Conservation (phyloP, 1,140 invertebrate genomes). For the Pissodes strobi region DNA sequence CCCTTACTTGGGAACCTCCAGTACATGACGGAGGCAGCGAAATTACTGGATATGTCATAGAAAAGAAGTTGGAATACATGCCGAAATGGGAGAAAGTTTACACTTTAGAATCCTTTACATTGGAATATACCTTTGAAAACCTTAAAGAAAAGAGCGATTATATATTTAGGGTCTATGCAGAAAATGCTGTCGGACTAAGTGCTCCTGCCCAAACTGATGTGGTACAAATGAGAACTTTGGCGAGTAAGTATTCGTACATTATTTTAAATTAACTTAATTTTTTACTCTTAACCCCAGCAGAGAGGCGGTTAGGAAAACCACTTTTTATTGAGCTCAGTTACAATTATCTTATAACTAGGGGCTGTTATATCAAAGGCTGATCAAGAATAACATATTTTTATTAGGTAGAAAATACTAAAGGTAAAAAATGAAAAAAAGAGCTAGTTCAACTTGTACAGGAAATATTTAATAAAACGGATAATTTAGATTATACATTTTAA, state of each 20-base stretch:
- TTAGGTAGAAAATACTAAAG: too few species aligned
- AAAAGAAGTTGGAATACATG: constrained; percentile 76
- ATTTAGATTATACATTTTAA: too few species aligned
- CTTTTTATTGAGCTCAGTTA: too few species aligned
- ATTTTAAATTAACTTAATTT: not conserved
- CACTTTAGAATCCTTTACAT: constrained; percentile 77
- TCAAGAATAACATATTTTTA: too few species aligned
- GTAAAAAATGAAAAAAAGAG: too few species aligned
- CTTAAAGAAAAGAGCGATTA: constrained; percentile 88
- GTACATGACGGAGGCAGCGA: constrained; percentile 82
- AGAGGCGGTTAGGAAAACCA: too few species aligned
- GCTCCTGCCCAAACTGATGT: constrained; percentile 76
- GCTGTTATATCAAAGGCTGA: too few species aligned
- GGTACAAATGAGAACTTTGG: constrained; percentile 89
- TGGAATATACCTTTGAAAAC: constrained; percentile 81
- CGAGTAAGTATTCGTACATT: constrained; percentile 76
- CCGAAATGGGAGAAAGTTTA: constrained; percentile 89
- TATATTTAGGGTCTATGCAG: constrained; percentile 88
- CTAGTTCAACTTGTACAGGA: too few species aligned
- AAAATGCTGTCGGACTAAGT: constrained; percentile 87
- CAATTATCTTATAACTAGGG: too few species aligned
- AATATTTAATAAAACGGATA: too few species aligned
- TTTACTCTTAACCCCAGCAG: too few species aligned
- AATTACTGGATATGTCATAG: constrained; percentile 90
- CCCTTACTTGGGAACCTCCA: constrained; percentile 85